Evolutionary conservation across 2,113 vertebrate genomes (phyloP).

Genomic region (Silurus meridionalis): DNA sequence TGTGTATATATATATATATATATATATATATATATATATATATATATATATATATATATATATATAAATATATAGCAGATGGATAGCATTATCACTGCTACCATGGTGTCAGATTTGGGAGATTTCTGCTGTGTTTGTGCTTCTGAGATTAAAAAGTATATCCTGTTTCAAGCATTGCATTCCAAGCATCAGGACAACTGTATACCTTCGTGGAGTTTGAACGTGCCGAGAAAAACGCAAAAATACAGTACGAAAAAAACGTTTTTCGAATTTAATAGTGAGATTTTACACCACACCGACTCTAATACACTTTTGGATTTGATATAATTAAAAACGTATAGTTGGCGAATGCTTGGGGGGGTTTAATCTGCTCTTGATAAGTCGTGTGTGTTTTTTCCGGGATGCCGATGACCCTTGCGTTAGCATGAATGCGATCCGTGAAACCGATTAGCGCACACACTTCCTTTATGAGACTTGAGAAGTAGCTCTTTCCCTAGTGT

Average conservation of each 20-base stretch:
- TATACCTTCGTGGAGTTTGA: neutral
- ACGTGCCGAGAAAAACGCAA: neutral
- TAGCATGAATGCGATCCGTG: neutral
- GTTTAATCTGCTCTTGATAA: neutral
- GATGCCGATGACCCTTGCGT: neutral
- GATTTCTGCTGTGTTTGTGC: constrained; percentile 19
- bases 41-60: no score
- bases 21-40: no score
- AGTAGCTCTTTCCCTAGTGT: neutral
- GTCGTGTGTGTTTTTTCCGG: neutral
- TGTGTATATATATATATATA: no score
- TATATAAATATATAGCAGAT: no score
- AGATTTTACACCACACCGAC: no score
- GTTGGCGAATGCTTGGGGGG: neutral
- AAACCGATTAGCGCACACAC: neutral
- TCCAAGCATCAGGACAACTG: neutral
- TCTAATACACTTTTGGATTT: no score
- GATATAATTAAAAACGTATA: neutral
- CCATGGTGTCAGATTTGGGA: neutral
- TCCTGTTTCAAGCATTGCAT: neutral
- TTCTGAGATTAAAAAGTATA: neutral
- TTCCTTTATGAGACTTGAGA: neutral
- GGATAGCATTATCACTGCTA: no score
- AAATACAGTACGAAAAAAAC: no score
- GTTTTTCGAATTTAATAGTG: no score